Evolutionary conservation across 2,888 invertebrate genomes (phyloP).

Genomic region (Eupithecia vulgata): DNA sequence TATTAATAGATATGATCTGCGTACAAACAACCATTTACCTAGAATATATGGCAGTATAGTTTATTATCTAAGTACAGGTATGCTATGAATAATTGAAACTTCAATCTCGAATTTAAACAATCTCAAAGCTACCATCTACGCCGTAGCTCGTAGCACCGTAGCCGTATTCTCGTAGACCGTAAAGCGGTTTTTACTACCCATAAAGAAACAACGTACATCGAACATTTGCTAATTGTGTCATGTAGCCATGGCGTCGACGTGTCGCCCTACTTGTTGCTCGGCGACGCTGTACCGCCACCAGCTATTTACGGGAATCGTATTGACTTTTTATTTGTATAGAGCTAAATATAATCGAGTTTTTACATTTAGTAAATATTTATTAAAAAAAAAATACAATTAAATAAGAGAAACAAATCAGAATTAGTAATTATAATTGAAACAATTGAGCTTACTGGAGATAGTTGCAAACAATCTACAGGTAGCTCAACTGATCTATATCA

Average conservation of each 20-base stretch:
- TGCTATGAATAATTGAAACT: not conserved
- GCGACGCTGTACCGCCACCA: slow-evolving; percentile 50
- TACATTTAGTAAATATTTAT: not conserved
- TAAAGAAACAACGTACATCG: slow-evolving; percentile 39
- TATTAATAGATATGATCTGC: not conserved
- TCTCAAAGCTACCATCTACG: slow-evolving; percentile 26
- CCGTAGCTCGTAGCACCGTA: slow-evolving; percentile 51
- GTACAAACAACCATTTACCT: not conserved
- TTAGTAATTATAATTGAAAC: too few relatives aligned
- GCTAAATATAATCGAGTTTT: not conserved
- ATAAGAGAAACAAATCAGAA: too few relatives aligned
- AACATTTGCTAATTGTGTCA: slow-evolving; percentile 47
- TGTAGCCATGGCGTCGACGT: slow-evolving; percentile 62
- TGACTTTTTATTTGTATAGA: slow-evolving; percentile 48
- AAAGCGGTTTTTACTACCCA: slow-evolving; percentile 36
- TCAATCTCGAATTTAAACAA: not conserved
- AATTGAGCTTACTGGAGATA: too few relatives aligned
- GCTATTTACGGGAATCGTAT: slow-evolving; percentile 66
- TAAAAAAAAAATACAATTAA: too few relatives aligned
- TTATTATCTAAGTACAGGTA: too few relatives aligned
- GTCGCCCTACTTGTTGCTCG: slow-evolving; percentile 78
- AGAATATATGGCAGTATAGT: not conserved
- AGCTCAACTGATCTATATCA: too few relatives aligned
- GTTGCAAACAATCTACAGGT: too few relatives aligned
- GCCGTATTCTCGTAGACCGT: slow-evolving; percentile 21